Base-by-base conservation (phyloP, 2,113 vertebrate genomes). In the Nesogale talazaci region DNA sequence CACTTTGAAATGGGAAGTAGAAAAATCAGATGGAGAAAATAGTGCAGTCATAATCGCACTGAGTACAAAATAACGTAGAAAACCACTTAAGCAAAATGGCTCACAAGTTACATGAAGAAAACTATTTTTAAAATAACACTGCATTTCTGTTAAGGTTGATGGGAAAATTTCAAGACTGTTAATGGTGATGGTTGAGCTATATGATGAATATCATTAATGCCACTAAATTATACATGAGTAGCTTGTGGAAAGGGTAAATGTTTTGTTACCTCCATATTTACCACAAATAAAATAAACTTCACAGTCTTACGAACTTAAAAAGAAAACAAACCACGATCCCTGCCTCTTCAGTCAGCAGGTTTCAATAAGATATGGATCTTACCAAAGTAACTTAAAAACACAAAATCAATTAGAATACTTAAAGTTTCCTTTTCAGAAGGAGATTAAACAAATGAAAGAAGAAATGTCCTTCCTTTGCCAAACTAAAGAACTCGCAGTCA, bases 71-170 rank as follows among this genome's bases (percentile, higher is more conserved):
- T 59, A 86, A 91, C 11, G 20, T 69, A 38, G 38, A 15, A 57
- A 86, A 34, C 3, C 31, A 78, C 65, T 63, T 42, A 76, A 77
- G 67, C 86, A 81, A 63, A 86, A 77, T 92, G 76, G 3, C 19
- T 42, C 46, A 92, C 19, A 11, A 93, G 81, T 46, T 79, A 59
- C 20, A 72, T 31, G 25, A 63, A 31, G 29, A 78, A 94, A 92
- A 70, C 6, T 38, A 19, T 69, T 80, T 72, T 46, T 2, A 74
- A 90, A 93, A 82, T 20, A 72, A 36, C 34, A 22, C 70, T 72
- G 34, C 2, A 17, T 34, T 38, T 72, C 19, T 34, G 16, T 70
- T n/a, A 34, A 36, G 34, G 70, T n/a, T 72, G 34, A 72, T 72
- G 70, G 70, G 19, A 36, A 72, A 5, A 34, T 72, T 36, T 72